Base-by-base conservation (phyloP, 2,113 vertebrate species). In the Chionodraco myersi region DNA sequence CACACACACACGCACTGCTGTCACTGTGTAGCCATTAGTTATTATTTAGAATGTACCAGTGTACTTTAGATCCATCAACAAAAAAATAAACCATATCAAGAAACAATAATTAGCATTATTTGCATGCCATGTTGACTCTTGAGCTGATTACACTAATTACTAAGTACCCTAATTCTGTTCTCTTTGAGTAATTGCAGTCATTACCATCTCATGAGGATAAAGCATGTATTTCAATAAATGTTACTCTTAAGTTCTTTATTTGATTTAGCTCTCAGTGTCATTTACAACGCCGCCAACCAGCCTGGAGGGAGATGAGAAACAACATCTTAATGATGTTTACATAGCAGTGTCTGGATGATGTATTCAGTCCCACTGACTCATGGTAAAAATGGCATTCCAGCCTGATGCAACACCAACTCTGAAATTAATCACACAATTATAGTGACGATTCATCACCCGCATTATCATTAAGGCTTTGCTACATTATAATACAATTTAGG, bases 271-370 rank as follows among this genome's bases (percentile, higher is more conserved):
- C 67, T 77, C 59, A 51, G 68, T 12, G 1, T 66, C 56, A 75
- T 88, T 77, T 85, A 88, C 72, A 75, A 84, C 21, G 13, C 57
- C 15, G 6, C 56, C 68, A 83, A 88, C 68, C 30, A 79, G 83
- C 77, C 80, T 60, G 47, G 47, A 82, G 84, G 79, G 58, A 58
- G 48, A 68, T 75, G 87, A 88, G 84, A 88, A 88, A 88, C 86
- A 86, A 47, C 72, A 61, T 69, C 65, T 80, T 86, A 90, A 91
- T 82, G 85, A 90, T 88, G 89, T 90, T 91, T 90, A 89, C 85
- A 76, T 53, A 70, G 86, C 65, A 36, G 60, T 58, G 80, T 81
- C 74, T 78, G 65, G 56, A 87, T 86, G 85, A 89, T 87, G 75
- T 54, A 91, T 92, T 84, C 83, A 82, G 41, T 83, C 83, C 54